A percentile compares a stretch with the other conserved stretches of the same genome.
Evolutionary conservation across 2,797 vertebrate species (phyloP).

Genomic region (Hybognathus amarus): DNA sequence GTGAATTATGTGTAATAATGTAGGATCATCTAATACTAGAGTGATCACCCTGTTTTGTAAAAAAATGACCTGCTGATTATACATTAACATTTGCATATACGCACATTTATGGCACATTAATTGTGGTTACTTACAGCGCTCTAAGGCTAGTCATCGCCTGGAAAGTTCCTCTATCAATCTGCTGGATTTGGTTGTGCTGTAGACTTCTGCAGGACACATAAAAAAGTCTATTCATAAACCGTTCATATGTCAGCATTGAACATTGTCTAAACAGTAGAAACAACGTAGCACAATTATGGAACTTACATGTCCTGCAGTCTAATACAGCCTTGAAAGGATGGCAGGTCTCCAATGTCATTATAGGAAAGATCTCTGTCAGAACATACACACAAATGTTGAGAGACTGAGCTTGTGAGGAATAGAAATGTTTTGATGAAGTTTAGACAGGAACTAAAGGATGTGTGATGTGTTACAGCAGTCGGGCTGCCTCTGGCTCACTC

Average conservation of each 20-base stretch:
- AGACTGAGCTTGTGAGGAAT: slow-evolving; percentile 16
- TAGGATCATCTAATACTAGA: slow-evolving; percentile 14
- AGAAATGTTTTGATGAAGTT: slow-evolving; percentile 33
- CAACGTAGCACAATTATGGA: not conserved
- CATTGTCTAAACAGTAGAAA: not conserved
- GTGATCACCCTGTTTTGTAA: not conserved
- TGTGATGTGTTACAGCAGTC: slow-evolving; percentile 40
- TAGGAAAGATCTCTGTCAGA: slow-evolving; percentile 92
- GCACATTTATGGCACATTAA: not conserved
- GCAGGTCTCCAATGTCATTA: slow-evolving; percentile 87
- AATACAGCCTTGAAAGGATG: slow-evolving; percentile 87
- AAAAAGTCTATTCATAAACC: not conserved
- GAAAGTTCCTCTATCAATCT: slow-evolving; percentile 87
- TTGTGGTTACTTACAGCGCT: slow-evolving; percentile 85
- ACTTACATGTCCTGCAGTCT: slow-evolving; percentile 96
- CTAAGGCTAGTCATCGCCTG: slow-evolving; percentile 86
- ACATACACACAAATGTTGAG: slow-evolving; percentile 20
- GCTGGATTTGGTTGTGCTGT: slow-evolving; percentile 90
- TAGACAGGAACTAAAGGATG: slow-evolving; percentile 27
- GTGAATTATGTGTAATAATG: not conserved
- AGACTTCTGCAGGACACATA: slow-evolving; percentile 81
- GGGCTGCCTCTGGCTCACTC: slow-evolving; percentile 18
- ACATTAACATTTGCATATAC: not conserved
- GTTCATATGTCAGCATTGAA: not conserved
- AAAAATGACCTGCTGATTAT: slow-evolving; percentile 15